Percentiles rank a stretch among this genome's conserved stretches.
These are phyloP conservation scores for Apteryx owenii DNA, from an alignment of 2,113 vertebrate genomes.

Conservation along the genomic window DNA sequence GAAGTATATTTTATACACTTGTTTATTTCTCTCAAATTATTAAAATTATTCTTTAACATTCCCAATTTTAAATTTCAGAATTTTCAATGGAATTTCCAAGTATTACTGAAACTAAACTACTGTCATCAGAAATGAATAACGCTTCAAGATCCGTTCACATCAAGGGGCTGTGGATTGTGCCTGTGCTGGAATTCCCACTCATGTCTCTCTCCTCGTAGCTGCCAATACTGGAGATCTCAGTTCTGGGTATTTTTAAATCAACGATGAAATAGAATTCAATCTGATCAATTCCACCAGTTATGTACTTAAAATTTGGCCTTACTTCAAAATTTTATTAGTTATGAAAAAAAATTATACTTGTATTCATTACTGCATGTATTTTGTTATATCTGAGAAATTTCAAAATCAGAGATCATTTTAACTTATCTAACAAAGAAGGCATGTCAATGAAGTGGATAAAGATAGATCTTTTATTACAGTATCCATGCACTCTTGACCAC, in stretches of 20 bases:
- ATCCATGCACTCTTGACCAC: neutral
- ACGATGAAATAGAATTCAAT: neutral
- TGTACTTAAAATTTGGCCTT: neutral
- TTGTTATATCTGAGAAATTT: neutral
- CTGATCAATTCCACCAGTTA: neutral
- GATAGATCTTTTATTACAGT: neutral
- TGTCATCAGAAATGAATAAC: neutral
- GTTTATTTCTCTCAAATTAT: neutral
- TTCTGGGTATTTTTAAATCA: neutral
- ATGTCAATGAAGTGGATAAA: neutral
- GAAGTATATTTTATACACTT: neutral
- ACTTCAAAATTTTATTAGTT: neutral
- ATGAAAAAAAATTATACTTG: neutral
- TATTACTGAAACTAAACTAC: neutral
- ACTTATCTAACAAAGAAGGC: neutral
- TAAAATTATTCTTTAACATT: neutral
- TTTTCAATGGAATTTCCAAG: neutral
- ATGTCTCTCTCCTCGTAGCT: neutral
- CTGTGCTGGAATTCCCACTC: neutral
- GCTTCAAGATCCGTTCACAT: neutral
- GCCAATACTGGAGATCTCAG: neutral
- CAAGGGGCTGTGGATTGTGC: neutral
- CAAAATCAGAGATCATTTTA: neutral
- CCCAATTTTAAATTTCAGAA: neutral
- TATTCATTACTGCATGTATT: neutral